phyloP scores from a whole-genome alignment of 2,113 vertebrate species.

The Kryptolebias marmoratus region DNA sequence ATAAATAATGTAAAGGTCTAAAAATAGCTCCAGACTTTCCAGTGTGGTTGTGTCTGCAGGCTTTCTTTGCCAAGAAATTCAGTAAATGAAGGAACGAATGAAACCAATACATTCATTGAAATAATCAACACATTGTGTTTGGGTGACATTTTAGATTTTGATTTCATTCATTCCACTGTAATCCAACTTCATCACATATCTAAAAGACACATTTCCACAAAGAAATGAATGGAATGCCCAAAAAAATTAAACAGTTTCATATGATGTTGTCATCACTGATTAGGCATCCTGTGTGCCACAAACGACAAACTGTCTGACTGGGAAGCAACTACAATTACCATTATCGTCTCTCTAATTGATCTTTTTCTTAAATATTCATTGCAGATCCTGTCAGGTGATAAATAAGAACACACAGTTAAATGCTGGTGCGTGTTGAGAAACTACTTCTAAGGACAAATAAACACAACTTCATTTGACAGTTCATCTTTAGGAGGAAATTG shows the following conservation, averaged over 20 bases:
- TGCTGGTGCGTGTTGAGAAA: background rate
- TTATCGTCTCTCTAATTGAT: no score
- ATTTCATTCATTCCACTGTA: background rate
- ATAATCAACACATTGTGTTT: background rate
- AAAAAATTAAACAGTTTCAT: background rate
- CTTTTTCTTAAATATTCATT: no score
- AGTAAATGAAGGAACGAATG: conserved; percentile 1
- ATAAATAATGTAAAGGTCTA: conserved; percentile 28
- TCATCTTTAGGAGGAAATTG: background rate
- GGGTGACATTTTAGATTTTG: conserved; percentile 10
- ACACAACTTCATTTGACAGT: background rate
- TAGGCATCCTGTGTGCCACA: conserved; percentile 33
- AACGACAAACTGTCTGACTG: conserved; percentile 21
- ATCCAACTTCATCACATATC: background rate
- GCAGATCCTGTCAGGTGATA: background rate
- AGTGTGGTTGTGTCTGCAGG: conserved; percentile 27
- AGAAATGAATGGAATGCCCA: background rate
- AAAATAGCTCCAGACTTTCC: conserved; percentile 56
- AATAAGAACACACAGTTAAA: background rate
- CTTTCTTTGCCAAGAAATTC: conserved; percentile 12
- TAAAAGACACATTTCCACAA: background rate
- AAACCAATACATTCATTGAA: background rate
- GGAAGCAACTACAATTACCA: conserved; percentile 5
- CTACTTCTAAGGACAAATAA: background rate
- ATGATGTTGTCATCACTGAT: conserved; percentile 17